Evolutionary conservation across 2,888 invertebrate genomes (phyloP).

Genomic region (Hoplodrina ambigua): DNA sequence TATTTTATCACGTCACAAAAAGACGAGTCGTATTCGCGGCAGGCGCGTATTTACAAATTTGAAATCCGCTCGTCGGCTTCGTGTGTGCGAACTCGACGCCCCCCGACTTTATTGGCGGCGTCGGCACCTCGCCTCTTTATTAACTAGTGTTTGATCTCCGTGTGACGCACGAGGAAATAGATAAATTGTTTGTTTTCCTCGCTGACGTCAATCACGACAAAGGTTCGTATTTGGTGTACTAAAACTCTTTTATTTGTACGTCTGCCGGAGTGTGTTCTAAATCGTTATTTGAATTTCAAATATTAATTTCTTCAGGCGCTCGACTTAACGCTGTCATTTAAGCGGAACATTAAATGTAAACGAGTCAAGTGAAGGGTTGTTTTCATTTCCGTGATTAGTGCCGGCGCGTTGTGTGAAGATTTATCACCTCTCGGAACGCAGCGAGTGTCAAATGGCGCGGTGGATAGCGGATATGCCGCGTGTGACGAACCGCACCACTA

Average conservation of each 20-base stretch:
- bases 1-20: slow-evolving; percentile 83
- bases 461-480: slow-evolving; percentile 75
- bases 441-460: slow-evolving; percentile 83
- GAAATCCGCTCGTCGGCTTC: slow-evolving; percentile 77
- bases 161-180: slow-evolving; percentile 79
- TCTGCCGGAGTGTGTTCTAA: slow-evolving; percentile 58
- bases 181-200: slow-evolving; percentile 85
- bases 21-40: slow-evolving; percentile 76
- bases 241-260: slow-evolving; percentile 57
- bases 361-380: slow-evolving; percentile 83
- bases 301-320: slow-evolving; percentile 64
- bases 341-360: slow-evolving; percentile 79
- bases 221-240: slow-evolving; percentile 57
- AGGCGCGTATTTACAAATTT: slow-evolving; percentile 79
- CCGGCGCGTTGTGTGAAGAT: slow-evolving; percentile 80
- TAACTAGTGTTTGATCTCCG: slow-evolving; percentile 83
- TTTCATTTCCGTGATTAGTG: slow-evolving; percentile 87
- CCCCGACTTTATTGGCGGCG: slow-evolving; percentile 81
- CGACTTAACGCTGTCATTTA: slow-evolving; percentile 74
- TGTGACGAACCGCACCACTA: slow-evolving; percentile 83
- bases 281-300: slow-evolving; percentile 64
- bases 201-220: slow-evolving; percentile 66
- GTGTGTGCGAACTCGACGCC: slow-evolving; percentile 78
- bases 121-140: slow-evolving; percentile 76
- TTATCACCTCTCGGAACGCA: slow-evolving; percentile 82